These are phyloP conservation scores for Corythornis cristatus DNA, from an alignment of 2,113 vertebrate species.

Conservation along the genomic window DNA sequence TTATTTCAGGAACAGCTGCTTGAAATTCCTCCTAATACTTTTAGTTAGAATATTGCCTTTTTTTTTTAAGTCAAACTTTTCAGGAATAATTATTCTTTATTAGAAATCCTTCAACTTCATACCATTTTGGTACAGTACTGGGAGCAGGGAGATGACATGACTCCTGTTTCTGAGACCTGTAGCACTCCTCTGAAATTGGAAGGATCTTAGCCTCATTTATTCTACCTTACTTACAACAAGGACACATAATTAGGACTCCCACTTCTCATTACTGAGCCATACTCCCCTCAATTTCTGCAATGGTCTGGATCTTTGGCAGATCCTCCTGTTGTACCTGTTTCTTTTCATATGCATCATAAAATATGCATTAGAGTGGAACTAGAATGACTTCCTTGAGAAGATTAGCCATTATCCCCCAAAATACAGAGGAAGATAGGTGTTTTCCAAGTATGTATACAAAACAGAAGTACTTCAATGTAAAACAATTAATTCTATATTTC, in stretches of 20 bases:
- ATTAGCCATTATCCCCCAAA: background rate
- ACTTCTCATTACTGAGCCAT: background rate
- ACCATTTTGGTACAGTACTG: background rate
- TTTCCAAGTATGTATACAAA: background rate
- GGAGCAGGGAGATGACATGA: background rate
- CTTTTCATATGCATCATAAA: background rate
- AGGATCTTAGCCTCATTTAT: background rate
- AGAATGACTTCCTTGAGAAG: background rate
- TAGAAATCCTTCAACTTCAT: background rate
- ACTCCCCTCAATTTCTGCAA: background rate
- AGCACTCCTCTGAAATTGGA: background rate
- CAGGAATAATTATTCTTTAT: background rate
- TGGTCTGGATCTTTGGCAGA: background rate
- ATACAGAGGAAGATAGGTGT: background rate
- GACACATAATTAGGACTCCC: background rate
- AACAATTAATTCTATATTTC: background rate
- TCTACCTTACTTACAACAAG: background rate
- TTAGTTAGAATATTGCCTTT: background rate
- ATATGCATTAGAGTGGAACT: background rate
- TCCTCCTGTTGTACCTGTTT: background rate
- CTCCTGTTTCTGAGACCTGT: background rate
- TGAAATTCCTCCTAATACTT: constrained; percentile 21
- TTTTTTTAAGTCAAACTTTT: background rate
- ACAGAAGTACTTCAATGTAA: background rate
- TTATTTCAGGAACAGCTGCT: constrained; percentile 15